Percentiles rank a stretch among this genome's conserved stretches.
Evolutionary conservation across 2,888 invertebrate genomes (phyloP).

Genomic region (Entomobrya proxima): DNA sequence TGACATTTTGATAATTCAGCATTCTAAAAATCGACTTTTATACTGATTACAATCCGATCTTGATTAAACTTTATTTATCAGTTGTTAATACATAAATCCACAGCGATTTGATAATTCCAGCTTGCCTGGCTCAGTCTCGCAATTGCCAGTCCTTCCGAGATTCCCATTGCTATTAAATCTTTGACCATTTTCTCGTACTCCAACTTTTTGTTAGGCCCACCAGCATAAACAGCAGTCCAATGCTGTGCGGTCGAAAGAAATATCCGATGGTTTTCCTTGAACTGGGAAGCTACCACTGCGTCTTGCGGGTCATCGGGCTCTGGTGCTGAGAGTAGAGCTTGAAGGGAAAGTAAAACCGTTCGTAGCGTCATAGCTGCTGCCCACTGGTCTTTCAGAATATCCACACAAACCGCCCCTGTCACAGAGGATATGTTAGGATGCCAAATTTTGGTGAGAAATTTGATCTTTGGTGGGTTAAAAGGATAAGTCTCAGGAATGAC

Average conservation of each 20-base stretch:
- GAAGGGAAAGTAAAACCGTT: constrained; percentile 81
- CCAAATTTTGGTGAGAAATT: constrained; percentile 82
- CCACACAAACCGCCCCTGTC: constrained; percentile 81
- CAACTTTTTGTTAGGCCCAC: constrained; percentile 82
- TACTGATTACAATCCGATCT: no score
- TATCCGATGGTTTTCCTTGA: constrained; percentile 78
- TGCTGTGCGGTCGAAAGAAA: constrained; percentile 80
- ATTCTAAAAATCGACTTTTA: no score
- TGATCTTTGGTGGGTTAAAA: constrained; percentile 81
- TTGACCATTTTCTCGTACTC: constrained; percentile 93
- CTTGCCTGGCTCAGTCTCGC: constrained; percentile 93
- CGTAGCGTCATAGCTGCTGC: constrained; percentile 82
- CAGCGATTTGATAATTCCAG: constrained; percentile 93
- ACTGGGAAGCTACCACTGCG: constrained; percentile 81
- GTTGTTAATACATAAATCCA: constrained; percentile 24
- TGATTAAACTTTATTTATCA: neutral
- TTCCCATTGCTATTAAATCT: constrained; percentile 94
- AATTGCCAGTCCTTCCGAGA: constrained; percentile 91
- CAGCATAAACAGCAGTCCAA: constrained; percentile 81
- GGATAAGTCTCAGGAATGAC: constrained; percentile 82
- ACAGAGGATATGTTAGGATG: constrained; percentile 82
- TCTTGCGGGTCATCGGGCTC: constrained; percentile 78
- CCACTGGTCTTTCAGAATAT: constrained; percentile 80
- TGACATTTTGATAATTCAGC: neutral
- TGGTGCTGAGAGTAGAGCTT: constrained; percentile 79